Evolutionary conservation across 2,888 invertebrate genomes (phyloP).

Genomic region (Plagodis pulveraria): DNA sequence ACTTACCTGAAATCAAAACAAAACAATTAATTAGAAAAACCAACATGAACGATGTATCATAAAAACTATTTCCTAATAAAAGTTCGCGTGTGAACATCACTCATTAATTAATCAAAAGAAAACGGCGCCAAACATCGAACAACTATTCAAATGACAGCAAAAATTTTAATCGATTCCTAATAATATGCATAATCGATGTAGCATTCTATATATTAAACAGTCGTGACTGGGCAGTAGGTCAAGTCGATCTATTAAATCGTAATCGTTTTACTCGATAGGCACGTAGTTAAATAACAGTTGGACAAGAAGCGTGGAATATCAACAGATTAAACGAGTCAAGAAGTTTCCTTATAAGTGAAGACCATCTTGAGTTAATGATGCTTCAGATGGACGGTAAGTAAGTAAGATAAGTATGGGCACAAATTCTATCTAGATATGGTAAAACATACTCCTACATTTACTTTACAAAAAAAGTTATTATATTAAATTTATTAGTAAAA

Average conservation of each 20-base stretch:
- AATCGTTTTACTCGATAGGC: conserved; percentile 50
- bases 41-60: neutral
- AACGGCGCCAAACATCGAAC: conserved; percentile 7
- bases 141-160: conserved; percentile 22
- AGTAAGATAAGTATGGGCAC: too few relatives aligned
- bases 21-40: conserved; percentile 15
- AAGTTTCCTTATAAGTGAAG: conserved; percentile 35
- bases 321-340: conserved; percentile 46
- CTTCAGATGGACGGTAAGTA: neutral
- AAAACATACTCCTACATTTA: too few relatives aligned
- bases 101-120: conserved; percentile 18
- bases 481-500: too few relatives aligned
- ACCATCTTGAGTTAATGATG: conserved; percentile 10
- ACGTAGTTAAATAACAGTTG: conserved; percentile 42
- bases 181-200: conserved; percentile 28
- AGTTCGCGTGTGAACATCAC: neutral
- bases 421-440: too few relatives aligned
- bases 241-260: conserved; percentile 67
- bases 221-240: conserved; percentile 76
- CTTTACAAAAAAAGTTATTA: too few relatives aligned
- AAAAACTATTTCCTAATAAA: neutral
- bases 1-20: conserved; percentile 58
- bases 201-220: conserved; percentile 32
- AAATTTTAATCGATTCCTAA: conserved; percentile 26
- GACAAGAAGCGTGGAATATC: conserved; percentile 45